Base-by-base conservation (phyloP, 2,888 invertebrate species). In the Baronia brevicornis region DNA sequence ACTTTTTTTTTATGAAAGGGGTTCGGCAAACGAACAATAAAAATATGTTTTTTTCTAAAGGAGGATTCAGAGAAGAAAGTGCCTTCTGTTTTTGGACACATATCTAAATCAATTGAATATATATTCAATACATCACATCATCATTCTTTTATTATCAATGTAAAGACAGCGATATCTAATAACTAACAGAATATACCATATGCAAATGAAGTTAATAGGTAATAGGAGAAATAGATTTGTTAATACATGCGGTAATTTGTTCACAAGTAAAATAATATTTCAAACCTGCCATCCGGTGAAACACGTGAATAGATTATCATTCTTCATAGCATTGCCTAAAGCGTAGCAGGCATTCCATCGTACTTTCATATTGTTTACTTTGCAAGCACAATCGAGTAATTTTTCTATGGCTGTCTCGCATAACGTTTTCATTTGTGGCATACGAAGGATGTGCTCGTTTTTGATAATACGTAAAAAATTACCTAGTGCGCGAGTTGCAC, bases 261-360 rank as follows among this genome's bases (percentile, higher is more conserved):
- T 32, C 10, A 9, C 20, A 22, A 21, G 18, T 27, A 10, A 5
- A 25, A 9, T 27, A 28, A 3, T 10, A 32, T 36, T 46, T 51
- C 19, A 17, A 6, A 85, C 85, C 84, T 88, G 88, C 88, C 89
- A 89, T 14, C 74, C 75, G 36, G 36, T 75, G 3, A 77, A 68
- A 28, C 67, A 66, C 4, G 63, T 64, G 42, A 78, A 88, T 13
- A 89, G 54, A 22, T 66, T 54, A 2, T 82, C 75, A 56, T 90
- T 90, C 52, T 87, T 91, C 78, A 96, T 87, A 39, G 93, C 86
- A 51, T 91, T 93, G 11, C 94, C 93, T 34, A 95, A 73, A 1
- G 95, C 95, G 63, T 95, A 93, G 64, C 96, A 96, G 1, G 95
- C 91, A 70, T 96, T 96, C 96, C 96, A 96, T 30, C 94, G 87